Evolutionary conservation across 2,888 invertebrate genomes (phyloP).

Genomic region (Rhyacophila evoluta): DNA sequence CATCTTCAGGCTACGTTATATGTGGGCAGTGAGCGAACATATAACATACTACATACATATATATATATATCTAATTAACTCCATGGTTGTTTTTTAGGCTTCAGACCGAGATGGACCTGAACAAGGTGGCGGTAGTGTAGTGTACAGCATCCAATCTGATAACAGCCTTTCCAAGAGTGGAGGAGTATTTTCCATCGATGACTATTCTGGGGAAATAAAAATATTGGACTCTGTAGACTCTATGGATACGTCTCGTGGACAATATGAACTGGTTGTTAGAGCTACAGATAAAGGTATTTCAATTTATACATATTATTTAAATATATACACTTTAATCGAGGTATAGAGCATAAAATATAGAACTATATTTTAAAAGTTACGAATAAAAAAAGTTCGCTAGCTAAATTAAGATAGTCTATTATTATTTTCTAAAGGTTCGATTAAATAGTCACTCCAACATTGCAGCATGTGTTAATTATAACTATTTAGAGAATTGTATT

Average conservation of each 20-base stretch:
- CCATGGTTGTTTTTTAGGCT: constrained; percentile 70
- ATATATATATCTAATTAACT: no score
- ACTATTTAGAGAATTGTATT: no score
- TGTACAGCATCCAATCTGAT: constrained; percentile 76
- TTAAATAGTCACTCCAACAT: no score
- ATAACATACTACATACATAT: no score
- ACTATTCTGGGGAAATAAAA: constrained; percentile 78
- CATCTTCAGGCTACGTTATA: no score
- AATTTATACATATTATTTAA: constrained; percentile 10
- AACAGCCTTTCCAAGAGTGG: constrained; percentile 76
- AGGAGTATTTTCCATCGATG: constrained; percentile 75
- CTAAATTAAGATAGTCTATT: no score
- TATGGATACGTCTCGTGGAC: constrained; percentile 80
- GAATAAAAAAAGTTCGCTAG: no score
- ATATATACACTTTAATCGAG: constrained; percentile 11
- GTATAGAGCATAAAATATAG: constrained; percentile 35
- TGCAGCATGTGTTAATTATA: no score
- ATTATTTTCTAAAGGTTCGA: no score
- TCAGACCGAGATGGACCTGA: constrained; percentile 80
- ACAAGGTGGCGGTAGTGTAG: constrained; percentile 78
- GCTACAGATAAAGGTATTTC: constrained; percentile 77
- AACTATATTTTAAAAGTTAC: no score
- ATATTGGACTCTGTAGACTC: constrained; percentile 75
- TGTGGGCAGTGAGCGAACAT: no score
- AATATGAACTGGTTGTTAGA: constrained; percentile 76